Conservation (phyloP, 2,113 vertebrate genomes). For the Fukomys damarensis region DNA sequence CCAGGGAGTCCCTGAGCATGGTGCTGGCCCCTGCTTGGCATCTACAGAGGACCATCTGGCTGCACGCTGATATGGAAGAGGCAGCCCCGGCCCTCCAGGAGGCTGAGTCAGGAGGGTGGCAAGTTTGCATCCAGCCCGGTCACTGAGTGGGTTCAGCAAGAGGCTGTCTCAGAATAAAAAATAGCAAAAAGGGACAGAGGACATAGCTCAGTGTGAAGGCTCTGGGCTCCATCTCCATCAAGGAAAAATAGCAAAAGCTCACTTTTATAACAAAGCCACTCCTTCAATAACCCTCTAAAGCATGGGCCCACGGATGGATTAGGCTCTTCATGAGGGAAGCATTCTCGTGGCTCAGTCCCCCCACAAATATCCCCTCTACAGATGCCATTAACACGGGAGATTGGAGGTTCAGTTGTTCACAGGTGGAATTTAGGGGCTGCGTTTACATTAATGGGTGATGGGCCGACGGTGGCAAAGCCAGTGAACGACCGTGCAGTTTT, state of each 20-base stretch:
- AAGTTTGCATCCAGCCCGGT: not conserved
- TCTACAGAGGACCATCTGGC: not conserved
- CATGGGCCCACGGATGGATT: not conserved
- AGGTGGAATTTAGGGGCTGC: not conserved
- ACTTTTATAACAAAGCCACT: not conserved
- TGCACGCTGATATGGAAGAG: not conserved
- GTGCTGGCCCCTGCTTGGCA: not conserved
- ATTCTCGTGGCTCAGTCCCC: not conserved
- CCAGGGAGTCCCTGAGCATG: not conserved
- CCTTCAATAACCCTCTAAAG: not conserved
- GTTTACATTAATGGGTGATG: too few relatives aligned
- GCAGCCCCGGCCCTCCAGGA: not conserved
- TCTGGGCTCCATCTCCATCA: not conserved
- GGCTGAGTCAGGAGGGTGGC: not conserved
- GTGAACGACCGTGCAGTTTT: fast-evolving
- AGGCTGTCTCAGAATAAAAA: not conserved
- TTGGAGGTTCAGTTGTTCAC: not conserved
- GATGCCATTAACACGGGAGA: not conserved
- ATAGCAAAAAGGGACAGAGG: not conserved
- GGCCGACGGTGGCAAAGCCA: fast-evolving
- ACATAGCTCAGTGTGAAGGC: not conserved
- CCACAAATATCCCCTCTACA: not conserved
- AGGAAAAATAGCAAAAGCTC: not conserved
- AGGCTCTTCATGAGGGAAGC: not conserved
- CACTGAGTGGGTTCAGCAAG: not conserved